phyloP scores from a whole-genome alignment of 2,888 invertebrate species.

The Agelastica alni region DNA sequence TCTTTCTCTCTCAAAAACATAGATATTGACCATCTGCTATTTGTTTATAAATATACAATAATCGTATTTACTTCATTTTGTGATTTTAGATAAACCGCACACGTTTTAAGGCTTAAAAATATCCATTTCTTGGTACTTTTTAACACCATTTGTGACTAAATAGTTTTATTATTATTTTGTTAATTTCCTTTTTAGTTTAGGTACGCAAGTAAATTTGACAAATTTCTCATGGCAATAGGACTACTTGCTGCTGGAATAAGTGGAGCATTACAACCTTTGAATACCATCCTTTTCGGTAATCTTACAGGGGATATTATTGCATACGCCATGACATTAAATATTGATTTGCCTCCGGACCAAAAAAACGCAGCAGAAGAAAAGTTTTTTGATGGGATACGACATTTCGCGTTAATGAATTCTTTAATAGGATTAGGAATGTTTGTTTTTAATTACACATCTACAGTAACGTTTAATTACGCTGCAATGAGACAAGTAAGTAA shows the following conservation, averaged over 20 bases:
- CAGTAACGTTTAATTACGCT: constrained; percentile 70
- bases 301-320: constrained; percentile 66
- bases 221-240: constrained; percentile 63
- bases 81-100: no score
- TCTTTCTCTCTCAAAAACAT: no score
- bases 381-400: constrained; percentile 59
- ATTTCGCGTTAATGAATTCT: constrained; percentile 67
- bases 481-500: constrained; percentile 70
- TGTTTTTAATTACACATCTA: constrained; percentile 66
- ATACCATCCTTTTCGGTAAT: constrained; percentile 69
- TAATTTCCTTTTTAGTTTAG: constrained; percentile 61
- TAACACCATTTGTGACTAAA: constrained; percentile 2
- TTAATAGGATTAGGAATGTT: constrained; percentile 66
- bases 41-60: no score
- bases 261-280: constrained; percentile 68
- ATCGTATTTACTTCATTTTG: no score
- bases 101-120: no score
- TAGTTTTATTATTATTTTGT: not conserved
- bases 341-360: constrained; percentile 28
- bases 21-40: no score
- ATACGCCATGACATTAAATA: constrained; percentile 37
- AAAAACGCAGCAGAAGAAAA: constrained; percentile 49
- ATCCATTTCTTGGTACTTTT: no score
- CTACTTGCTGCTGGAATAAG: constrained; percentile 62
- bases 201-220: constrained; percentile 66